Percentiles rank a stretch among this genome's conserved stretches.
Conservation (phyloP, 2,113 vertebrate genomes). For the Ictidomys tridecemlineatus region DNA sequence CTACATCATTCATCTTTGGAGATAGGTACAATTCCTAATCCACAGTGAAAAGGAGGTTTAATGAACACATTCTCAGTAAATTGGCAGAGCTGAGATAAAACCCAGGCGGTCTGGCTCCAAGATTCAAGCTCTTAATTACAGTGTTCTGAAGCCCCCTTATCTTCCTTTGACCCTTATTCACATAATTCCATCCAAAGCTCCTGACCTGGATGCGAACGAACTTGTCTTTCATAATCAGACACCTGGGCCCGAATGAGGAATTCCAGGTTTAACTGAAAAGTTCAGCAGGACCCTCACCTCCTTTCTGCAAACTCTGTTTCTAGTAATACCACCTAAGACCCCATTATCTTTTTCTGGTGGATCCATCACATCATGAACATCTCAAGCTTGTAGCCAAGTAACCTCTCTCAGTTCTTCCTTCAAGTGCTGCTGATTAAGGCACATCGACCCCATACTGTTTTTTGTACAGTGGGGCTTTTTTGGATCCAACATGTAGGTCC, state of each 20-base stretch:
- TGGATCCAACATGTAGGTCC: conserved; percentile 27
- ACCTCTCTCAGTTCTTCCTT: conserved; percentile 45
- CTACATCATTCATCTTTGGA: conserved; percentile 20
- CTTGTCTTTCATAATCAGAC: background rate
- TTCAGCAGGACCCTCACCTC: background rate
- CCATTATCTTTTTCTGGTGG: background rate
- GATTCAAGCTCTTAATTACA: conserved; percentile 22
- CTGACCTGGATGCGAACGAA: background rate
- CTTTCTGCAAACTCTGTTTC: background rate
- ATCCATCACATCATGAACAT: background rate
- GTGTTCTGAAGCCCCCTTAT: background rate
- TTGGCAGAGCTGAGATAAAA: background rate
- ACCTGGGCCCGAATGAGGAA: background rate
- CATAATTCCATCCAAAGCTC: background rate
- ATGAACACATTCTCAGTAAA: conserved; percentile 4
- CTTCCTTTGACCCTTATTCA: background rate
- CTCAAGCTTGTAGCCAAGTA: background rate
- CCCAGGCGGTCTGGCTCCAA: background rate
- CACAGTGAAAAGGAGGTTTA: background rate
- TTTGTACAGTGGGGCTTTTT: conserved; percentile 20
- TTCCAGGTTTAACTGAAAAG: background rate
- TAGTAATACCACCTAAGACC: background rate
- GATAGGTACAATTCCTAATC: conserved; percentile 29
- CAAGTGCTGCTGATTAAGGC: conserved; percentile 62
- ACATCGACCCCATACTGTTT: conserved; percentile 39